Evolutionary conservation across 2,888 invertebrate species (phyloP), one percentile per base, ranked within the genome.

Genomic region (Galerucella nymphaeae): DNA sequence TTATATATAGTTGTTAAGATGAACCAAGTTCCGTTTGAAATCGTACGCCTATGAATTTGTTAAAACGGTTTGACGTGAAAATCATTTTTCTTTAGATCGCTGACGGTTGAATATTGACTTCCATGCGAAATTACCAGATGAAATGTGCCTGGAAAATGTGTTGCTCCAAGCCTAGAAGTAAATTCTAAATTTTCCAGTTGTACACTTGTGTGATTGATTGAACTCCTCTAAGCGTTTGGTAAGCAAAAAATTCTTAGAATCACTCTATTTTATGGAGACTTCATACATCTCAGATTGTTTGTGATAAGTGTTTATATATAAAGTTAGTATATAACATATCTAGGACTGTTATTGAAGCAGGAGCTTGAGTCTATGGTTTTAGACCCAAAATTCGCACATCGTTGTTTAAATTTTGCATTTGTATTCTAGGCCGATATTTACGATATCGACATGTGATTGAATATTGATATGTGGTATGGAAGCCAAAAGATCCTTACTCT

Each of bases 21-120:
- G 4, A 13, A 45, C 45, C 5, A 50, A 5, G 11, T 50, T 14
- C 50, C 8, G 5, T n/a, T 50, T 14, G 23, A 11, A 58, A 64
- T n/a, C 50, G 42, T 55, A 62, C 61, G 69, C 69, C 41, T 14
- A 45, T 59, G 48, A 41, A 20, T 41, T 55, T 38, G 20, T 42
- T 50, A 18, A 55, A 50, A 62, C 55, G 61, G 59, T 41, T 58
- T 42, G 62, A 23, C 38, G 42, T 63, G 23, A 42, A 69, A 69
- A 69, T 72, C 68, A 72, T 72, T 72, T 72, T 72, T 72, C 68
- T 72, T 68, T 50, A 72, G 68, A 68, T 53, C 30, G 59, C 64
- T 68, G 72, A 68, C 68, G 72, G 58, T 50, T 72, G 59, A 72
- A 72, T 59, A 72, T 72, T 68, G 72, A 64, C 68, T 68, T 57